Base-by-base conservation (phyloP, 2,797 vertebrate species). In the Crocidura indochinensis region DNA sequence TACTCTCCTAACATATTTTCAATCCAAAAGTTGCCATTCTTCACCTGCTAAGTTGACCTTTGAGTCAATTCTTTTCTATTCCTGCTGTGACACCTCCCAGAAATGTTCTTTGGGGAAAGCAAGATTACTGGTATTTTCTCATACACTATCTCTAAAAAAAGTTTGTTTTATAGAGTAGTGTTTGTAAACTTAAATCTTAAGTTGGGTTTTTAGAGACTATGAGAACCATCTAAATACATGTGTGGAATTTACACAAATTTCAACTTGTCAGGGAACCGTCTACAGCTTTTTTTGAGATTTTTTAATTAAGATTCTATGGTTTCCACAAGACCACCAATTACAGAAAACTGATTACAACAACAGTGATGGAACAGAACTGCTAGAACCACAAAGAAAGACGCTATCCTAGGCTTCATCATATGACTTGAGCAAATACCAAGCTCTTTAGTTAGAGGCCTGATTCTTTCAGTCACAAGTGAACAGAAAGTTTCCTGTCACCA, bases 1-100 rank as follows among this genome's bases (percentile, higher is more conserved):
- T 44, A 86, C 4, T 46, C 26, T 71, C 26, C 29, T 88, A 65
- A 78, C 77, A 81, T 71, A 72, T 77, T 90, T 88, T 67, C 92
- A 91, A 90, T 92, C 26, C n/a, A 49, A 93, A 92, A 20, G 1
- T 9, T 89, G 11, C 12, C 56, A 9, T 47, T 46, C n/a, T 8
- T 49, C 4, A 74, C 5, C 4, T 26, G 74, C 78, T 46, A 53
- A 85, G 29, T n/a, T 49, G 79, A 65, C 10, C 12, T 12, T 27
- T 49, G 53, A 19, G 49, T 47, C 4, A 19, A 38, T 14, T 6
- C 5, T 19, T 75, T 82, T 86, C 56, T 62, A n/a, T 22, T 80
- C 17, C 11, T 56, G 29, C 5, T 76, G 60, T 29, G 74, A 14
- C 15, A 77, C 44, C 1, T 12, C 22, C 49, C 72, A 64, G 19